Evolutionary conservation across 1,140 invertebrate species (phyloP), one percentile per base, ranked within the genome.

Genomic region (Drosophila tropicalis): DNA sequence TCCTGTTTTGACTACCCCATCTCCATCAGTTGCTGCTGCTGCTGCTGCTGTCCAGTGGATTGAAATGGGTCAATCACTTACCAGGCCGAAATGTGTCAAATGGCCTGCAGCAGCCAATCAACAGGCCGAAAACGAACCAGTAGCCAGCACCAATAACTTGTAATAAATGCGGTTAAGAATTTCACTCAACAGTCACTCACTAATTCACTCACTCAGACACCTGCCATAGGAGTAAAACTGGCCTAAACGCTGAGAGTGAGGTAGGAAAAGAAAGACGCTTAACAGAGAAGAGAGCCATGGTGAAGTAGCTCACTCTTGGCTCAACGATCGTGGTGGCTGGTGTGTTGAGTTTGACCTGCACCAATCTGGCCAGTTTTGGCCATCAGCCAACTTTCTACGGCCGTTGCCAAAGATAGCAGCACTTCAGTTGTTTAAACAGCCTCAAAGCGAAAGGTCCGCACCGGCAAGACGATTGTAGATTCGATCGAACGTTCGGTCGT

Each of bases 301-400:
- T 81, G 74, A 68, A 29, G 29, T 29, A 29, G 29, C 29, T 29
- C 29, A 22, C 25, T 51, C 9, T 41, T 19, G 36, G 13, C 7
- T n/a, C 5, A 39, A 7, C 19, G 17, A 40, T 22, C 22, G 72
- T 68, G 64, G 76, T 79, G 72, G 5, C 66, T 62, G 5, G 29
- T 69, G 70, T 72, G 84, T 86, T 87, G 80, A 75, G 80, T 87
- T 83, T 89, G 85, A 87, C 84, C 84, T 87, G 80, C 84, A 84
- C 68, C 76, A 87, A 87, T 81, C 72, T 82, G 70, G 62, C 75
- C 54, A 66, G 64, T 41, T 77, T 77, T 54, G 67, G 74, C 72
- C 72, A 75, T 19, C 70, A 56, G 17, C 70, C 44, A 70, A 86
- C 82, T 86, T 86, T 86, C 83, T 82, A 86, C 44, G 44, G 57